phyloP scores from a whole-genome alignment of 2,888 invertebrate genomes.

The Mythimna lalbum region DNA sequence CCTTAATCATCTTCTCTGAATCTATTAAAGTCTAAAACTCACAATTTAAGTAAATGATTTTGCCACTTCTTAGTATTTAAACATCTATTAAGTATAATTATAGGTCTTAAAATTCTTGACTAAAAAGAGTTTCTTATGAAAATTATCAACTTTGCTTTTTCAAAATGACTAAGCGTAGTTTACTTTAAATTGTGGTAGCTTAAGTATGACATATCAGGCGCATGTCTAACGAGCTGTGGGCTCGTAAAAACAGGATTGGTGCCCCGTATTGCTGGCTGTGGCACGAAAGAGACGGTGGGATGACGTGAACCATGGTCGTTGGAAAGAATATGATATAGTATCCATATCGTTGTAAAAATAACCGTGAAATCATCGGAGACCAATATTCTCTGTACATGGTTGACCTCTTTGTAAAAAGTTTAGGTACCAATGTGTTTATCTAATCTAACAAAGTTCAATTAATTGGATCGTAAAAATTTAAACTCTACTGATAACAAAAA shows the following conservation, averaged over 20 bases:
- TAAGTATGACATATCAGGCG: too few relatives aligned
- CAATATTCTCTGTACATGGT: neutral
- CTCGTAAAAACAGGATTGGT: too few relatives aligned
- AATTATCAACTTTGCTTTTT: neutral
- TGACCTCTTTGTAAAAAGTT: slow-evolving; percentile 16
- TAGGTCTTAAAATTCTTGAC: neutral
- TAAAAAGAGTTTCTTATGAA: neutral
- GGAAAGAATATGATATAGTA: too few relatives aligned
- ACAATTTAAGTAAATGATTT: neutral
- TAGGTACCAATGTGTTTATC: slow-evolving; percentile 1
- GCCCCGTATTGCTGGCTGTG: too few relatives aligned
- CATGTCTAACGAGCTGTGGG: too few relatives aligned
- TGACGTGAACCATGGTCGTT: too few relatives aligned
- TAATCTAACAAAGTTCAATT: slow-evolving; percentile 39
- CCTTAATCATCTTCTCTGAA: neutral
- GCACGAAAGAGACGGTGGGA: too few relatives aligned
- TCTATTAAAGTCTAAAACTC: neutral
- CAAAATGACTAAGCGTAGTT: neutral
- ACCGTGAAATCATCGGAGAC: neutral
- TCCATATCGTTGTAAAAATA: too few relatives aligned
- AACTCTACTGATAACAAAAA: slow-evolving; percentile 27
- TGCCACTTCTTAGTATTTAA: neutral
- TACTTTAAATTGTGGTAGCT: neutral
- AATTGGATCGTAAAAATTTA: slow-evolving; percentile 59
- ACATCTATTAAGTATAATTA: neutral